These are phyloP conservation scores for Tiliacea aurago DNA, from an alignment of 2,888 invertebrate genomes.

Conservation along the genomic window DNA sequence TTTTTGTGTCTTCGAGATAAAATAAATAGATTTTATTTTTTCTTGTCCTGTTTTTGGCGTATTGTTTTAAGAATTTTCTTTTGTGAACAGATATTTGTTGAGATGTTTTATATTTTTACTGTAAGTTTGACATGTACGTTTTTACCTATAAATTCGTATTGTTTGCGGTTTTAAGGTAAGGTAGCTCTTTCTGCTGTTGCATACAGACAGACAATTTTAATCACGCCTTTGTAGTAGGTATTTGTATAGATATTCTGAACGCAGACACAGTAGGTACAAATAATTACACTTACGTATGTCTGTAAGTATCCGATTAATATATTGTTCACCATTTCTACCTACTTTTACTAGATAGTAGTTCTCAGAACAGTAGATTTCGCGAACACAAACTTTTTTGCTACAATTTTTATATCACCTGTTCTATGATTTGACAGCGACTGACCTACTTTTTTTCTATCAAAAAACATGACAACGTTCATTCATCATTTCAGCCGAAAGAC, in stretches of 20 bases:
- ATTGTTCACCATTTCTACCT: not conserved
- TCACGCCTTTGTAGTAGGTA: not conserved
- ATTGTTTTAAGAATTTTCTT: slow-evolving; percentile 51
- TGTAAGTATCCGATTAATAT: too few species aligned
- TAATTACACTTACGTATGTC: too few species aligned
- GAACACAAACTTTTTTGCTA: too few species aligned
- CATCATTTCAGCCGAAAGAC: too few species aligned
- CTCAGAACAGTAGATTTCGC: too few species aligned
- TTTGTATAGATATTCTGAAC: not conserved
- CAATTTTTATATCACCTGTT: too few species aligned
- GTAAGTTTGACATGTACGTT: not conserved
- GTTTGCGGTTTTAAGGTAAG: not conserved
- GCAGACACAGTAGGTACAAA: not conserved
- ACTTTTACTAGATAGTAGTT: not conserved
- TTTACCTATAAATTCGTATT: not conserved
- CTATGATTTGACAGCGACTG: too few species aligned
- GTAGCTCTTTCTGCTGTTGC: not conserved
- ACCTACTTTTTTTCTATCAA: too few species aligned
- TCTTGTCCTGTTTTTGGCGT: slow-evolving; percentile 36
- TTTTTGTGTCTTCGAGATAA: slow-evolving; percentile 61
- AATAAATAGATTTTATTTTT: slow-evolving; percentile 52
- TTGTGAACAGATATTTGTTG: slow-evolving; percentile 15
- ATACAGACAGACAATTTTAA: too few species aligned
- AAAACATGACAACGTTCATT: too few species aligned
- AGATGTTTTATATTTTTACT: slow-evolving; percentile 4